A percentile compares a stretch with the other conserved stretches of the same genome.
Evolutionary conservation across 37 sponge, comb jelly and placozoan genomes (phyloP).

Genomic region (Cliona cf. orientalis): DNA sequence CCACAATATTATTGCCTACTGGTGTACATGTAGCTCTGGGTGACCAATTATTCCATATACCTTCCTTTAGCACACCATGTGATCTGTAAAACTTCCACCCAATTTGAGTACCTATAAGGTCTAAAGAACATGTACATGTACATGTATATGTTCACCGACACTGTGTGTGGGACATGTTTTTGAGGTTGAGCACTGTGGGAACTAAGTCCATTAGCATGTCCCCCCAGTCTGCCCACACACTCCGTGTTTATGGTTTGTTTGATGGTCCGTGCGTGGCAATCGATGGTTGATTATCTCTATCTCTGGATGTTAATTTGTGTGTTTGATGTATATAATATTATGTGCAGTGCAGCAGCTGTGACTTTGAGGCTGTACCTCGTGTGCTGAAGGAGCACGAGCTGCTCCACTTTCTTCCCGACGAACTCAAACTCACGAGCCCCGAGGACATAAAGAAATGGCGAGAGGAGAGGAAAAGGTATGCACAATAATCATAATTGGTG

Average conservation of each 20-base stretch:
- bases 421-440: slow-evolving; percentile 54
- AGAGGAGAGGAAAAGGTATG: slow-evolving; percentile 76
- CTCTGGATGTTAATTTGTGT: neutral
- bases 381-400: slow-evolving; percentile 65
- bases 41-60: neutral
- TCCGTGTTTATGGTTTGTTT: neutral
- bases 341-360: slow-evolving; percentile 50
- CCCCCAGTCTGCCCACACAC: neutral
- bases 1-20: no score
- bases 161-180: no score
- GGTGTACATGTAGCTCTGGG: no score
- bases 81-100: no score
- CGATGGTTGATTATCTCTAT: neutral
- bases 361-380: slow-evolving; percentile 52
- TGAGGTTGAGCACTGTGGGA: no score
- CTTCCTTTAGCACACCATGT: no score
- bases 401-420: slow-evolving; percentile 64
- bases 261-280: neutral
- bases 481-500: neutral
- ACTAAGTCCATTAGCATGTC: no score
- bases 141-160: no score
- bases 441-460: slow-evolving; percentile 85
- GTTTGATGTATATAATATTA: neutral
- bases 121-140: no score
- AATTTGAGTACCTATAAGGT: no score